phyloP scores from a whole-genome alignment of 2,797 vertebrate genomes.

The Oryzias dopingdopingensis region DNA sequence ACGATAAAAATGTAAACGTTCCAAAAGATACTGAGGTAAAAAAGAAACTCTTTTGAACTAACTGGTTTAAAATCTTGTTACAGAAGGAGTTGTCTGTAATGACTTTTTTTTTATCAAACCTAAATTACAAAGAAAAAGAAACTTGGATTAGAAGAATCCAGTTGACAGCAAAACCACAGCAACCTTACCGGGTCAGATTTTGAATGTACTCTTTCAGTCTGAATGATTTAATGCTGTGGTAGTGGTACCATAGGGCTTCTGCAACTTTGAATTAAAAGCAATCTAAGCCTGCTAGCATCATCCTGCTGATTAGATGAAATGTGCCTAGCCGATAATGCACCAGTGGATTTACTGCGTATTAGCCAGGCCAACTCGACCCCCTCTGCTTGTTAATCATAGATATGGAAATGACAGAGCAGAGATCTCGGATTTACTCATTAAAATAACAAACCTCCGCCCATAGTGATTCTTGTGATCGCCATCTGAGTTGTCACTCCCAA shows the following conservation, averaged over 20 bases:
- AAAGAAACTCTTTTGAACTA: background rate
- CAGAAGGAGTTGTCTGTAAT: background rate
- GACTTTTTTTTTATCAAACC: slow-evolving; percentile 9
- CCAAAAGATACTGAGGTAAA: background rate
- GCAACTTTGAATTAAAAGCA: slow-evolving; percentile 76
- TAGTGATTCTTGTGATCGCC: slow-evolving; percentile 22
- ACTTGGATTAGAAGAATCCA: slow-evolving; percentile 25
- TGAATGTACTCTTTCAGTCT: slow-evolving; percentile 46
- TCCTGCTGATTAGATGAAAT: slow-evolving; percentile 82
- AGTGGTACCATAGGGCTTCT: slow-evolving; percentile 54
- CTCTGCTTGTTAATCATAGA: slow-evolving; percentile 66
- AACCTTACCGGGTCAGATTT: slow-evolving; percentile 23
- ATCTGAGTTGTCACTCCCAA: slow-evolving; percentile 30
- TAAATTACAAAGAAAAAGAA: slow-evolving; percentile 20
- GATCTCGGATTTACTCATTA: slow-evolving; percentile 60
- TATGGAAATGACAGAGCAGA: slow-evolving; percentile 56
- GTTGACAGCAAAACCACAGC: slow-evolving; percentile 25
- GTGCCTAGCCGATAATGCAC: slow-evolving; percentile 77
- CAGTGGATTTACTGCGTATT: slow-evolving; percentile 77
- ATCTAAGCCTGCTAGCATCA: slow-evolving; percentile 73
- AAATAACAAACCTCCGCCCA: slow-evolving; percentile 42
- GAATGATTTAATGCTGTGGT: slow-evolving; percentile 57
- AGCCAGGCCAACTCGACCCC: slow-evolving; percentile 71
- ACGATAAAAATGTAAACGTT: too few relatives aligned
- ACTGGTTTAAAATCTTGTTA: background rate